phyloP scores from a whole-genome alignment of 2,888 invertebrate genomes.

The Cetonia aurata region DNA sequence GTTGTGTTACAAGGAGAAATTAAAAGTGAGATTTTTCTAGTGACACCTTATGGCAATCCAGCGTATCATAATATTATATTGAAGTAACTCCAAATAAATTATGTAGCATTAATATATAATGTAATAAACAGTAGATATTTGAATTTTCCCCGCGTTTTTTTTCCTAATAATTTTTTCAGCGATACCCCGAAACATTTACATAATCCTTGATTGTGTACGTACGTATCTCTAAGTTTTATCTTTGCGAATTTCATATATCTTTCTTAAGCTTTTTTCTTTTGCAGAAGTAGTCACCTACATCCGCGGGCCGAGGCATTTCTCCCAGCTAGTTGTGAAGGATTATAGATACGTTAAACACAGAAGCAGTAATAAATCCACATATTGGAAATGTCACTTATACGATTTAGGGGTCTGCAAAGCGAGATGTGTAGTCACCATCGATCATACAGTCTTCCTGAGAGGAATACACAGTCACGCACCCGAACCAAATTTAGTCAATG shows the following conservation, averaged over 20 bases:
- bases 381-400: slow-evolving; percentile 64
- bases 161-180: not conserved
- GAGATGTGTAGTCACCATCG: slow-evolving; percentile 56
- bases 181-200: not conserved
- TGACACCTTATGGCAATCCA: not conserved
- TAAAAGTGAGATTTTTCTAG: not conserved
- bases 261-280: slow-evolving; percentile 48
- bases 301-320: slow-evolving; percentile 57
- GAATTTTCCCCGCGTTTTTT: not conserved
- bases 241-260: slow-evolving; percentile 40
- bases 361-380: slow-evolving; percentile 60
- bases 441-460: slow-evolving; percentile 54
- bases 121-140: too few relatives aligned
- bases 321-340: slow-evolving; percentile 59
- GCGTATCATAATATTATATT: too few relatives aligned
- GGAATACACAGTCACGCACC: slow-evolving; percentile 54
- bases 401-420: slow-evolving; percentile 62
- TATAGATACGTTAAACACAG: slow-evolving; percentile 63
- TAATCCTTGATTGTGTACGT: not conserved
- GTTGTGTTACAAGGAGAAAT: slow-evolving; percentile 10
- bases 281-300: slow-evolving; percentile 60
- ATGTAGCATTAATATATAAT: too few relatives aligned
- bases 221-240: slow-evolving; percentile 21
- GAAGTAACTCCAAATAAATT: too few relatives aligned
- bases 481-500: slow-evolving; percentile 38